A percentile compares a stretch with the other conserved stretches of the same genome.
Evolutionary conservation across 2,888 invertebrate species (phyloP).

Genomic region (Morpho achilles): DNA sequence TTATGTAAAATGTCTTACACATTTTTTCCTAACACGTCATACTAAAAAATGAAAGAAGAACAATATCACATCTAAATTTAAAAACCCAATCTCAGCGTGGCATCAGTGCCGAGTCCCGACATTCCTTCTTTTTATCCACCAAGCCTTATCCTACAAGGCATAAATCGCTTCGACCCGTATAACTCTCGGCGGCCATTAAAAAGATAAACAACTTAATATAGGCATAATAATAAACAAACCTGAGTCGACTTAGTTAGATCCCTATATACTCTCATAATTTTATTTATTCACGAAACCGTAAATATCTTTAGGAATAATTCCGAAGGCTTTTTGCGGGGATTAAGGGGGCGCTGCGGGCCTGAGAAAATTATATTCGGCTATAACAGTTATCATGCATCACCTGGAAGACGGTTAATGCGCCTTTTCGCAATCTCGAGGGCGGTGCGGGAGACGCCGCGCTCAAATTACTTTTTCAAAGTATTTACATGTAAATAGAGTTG

Average conservation of each 20-base stretch:
- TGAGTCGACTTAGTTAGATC: conserved; percentile 61
- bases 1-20: conserved; percentile 5
- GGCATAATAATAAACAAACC: conserved; percentile 75
- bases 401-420: conserved; percentile 76
- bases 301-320: conserved; percentile 77
- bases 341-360: conserved; percentile 74
- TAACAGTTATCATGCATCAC: conserved; percentile 80
- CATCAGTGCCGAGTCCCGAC: conserved; percentile 56
- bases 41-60: conserved; percentile 45
- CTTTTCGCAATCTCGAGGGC: conserved; percentile 78
- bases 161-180: conserved; percentile 73
- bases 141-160: conserved; percentile 64
- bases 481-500: conserved; percentile 78
- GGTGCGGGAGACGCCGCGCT: conserved; percentile 63
- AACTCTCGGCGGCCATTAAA: conserved; percentile 73
- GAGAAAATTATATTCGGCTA: conserved; percentile 79
- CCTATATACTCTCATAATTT: conserved; percentile 70
- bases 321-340: conserved; percentile 76
- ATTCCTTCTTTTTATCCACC: conserved; percentile 61
- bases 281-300: conserved; percentile 78
- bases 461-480: conserved; percentile 79
- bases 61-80: conserved; percentile 73
- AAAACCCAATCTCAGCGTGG: conserved; percentile 69
- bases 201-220: conserved; percentile 79
- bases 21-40: not conserved